phyloP scores from a whole-genome alignment of 2,888 invertebrate genomes.

The Shargacucullia verbasci region DNA sequence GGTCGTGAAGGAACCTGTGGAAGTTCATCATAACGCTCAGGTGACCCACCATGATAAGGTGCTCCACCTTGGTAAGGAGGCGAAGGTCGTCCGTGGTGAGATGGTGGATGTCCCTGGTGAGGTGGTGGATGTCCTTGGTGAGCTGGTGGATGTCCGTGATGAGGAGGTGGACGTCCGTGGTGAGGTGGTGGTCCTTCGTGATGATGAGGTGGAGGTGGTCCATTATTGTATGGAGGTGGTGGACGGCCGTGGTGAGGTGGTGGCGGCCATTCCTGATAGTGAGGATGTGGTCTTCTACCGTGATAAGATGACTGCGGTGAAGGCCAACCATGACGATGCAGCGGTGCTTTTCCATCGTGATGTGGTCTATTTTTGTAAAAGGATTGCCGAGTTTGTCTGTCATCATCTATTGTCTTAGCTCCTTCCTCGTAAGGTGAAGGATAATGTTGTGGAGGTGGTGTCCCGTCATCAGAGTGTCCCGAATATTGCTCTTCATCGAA shows the following conservation, averaged over 20 bases:
- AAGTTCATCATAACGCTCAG: constrained; percentile 2
- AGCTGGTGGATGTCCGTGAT: constrained; percentile 19
- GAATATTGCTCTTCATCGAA: constrained; percentile 11
- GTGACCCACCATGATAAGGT: constrained; percentile 7
- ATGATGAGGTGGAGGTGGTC: constrained; percentile 24
- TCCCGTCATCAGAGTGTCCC: constrained; percentile 4
- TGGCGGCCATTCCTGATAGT: constrained; percentile 23
- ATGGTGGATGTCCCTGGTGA: constrained; percentile 5
- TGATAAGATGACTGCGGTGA: constrained; percentile 26
- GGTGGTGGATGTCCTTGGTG: constrained; percentile 26
- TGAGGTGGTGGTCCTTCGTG: neutral
- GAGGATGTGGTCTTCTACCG: constrained; percentile 28
- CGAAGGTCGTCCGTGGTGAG: neutral
- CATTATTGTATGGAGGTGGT: constrained; percentile 14
- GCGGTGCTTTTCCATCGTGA: constrained; percentile 11
- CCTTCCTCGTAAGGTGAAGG: constrained; percentile 1
- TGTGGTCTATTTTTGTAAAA: constrained; percentile 17
- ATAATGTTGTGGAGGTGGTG: constrained; percentile 8
- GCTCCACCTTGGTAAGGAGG: constrained; percentile 19
- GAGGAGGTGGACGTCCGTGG: constrained; percentile 8
- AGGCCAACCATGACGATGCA: constrained; percentile 27
- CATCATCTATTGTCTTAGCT: constrained; percentile 24
- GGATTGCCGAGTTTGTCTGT: constrained; percentile 42
- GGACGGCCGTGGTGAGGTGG: constrained; percentile 21
- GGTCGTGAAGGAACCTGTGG: constrained; percentile 17